These are phyloP conservation scores for Enteromius radiatus DNA, from an alignment of 2,797 vertebrate genomes.

Conservation along the genomic window DNA sequence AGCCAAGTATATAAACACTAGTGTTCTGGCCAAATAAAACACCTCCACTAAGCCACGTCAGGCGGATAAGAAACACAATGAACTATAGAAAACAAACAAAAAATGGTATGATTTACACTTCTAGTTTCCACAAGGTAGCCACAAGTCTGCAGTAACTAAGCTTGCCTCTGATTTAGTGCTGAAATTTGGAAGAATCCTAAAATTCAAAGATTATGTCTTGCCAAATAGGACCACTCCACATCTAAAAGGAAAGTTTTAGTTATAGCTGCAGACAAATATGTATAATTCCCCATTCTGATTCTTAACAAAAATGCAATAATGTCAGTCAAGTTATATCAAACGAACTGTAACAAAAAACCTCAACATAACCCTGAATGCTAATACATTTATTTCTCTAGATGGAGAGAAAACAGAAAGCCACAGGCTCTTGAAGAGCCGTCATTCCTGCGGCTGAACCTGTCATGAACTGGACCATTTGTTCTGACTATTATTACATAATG, in stretches of 20 bases:
- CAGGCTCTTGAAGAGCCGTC: not conserved
- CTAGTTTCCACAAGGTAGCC: not conserved
- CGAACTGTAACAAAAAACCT: not conserved
- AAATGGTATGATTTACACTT: not conserved
- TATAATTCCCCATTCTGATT: not conserved
- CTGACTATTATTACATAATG: not conserved
- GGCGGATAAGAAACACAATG: conserved; percentile 28
- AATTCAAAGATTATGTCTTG: not conserved
- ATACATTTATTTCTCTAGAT: not conserved
- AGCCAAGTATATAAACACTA: conserved; percentile 38
- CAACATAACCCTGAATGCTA: not conserved
- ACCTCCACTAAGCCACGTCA: not conserved
- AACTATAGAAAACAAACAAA: conserved; percentile 3
- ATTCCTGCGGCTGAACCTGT: not conserved
- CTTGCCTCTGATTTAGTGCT: not conserved
- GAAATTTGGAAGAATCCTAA: not conserved
- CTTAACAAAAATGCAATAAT: not conserved
- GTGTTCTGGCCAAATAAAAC: conserved; percentile 43
- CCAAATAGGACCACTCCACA: not conserved
- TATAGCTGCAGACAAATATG: not conserved
- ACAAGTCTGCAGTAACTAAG: not conserved
- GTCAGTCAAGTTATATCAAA: not conserved
- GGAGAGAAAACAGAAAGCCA: not conserved
- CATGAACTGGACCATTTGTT: not conserved
- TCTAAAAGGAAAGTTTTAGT: not conserved